Evolutionary conservation across 2,888 invertebrate genomes (phyloP), one percentile per base, ranked within the genome.

Genomic region (Lasioglossum morio): DNA sequence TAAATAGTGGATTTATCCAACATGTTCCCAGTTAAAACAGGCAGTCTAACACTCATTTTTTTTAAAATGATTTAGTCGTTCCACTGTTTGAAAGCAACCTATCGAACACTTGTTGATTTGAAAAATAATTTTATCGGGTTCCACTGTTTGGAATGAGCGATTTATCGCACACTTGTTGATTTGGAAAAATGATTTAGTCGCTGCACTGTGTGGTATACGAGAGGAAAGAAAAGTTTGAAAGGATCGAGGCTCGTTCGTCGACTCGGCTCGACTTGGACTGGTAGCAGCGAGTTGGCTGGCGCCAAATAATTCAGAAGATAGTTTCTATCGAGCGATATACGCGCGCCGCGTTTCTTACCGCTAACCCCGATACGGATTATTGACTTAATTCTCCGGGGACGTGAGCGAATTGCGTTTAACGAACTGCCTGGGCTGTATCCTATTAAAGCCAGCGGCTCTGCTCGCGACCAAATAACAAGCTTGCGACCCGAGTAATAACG

Each of bases 341-440:
- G 76, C 60, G 60, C 10, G 19, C 60, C 60, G 82, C 72, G 72
- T 37, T 74, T 79, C 79, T 83, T 70, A 48, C 63, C n/a, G 66
- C 27, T 74, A 75, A 69, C 75, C 78, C 30, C 84, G 89, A 78
- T 80, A 84, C 53, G 73, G 72, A 69, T 78, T 86, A 86, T 88
- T 88, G 84, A 27, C 57, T 84, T 81, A 79, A 86, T 86, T 88
- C 89, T 78, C 46, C 53, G 72, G 19, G 43, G 66, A 82, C 85
- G 30, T 53, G 66, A 86, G 57, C 60, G 70, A 77, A 74, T 86
- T 87, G 72, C 60, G 34, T 82, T 60, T 63, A 77, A 85, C 73
- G 46, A 84, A 72, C 63, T 30, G 60, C 72, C 60, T 48, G 53
- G 53, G 72, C 63, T 34, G 43, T 46, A 73, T 69, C 27, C 43